Base-by-base conservation (phyloP, 2,113 vertebrate genomes). In the Phrynosoma platyrhinos region DNA sequence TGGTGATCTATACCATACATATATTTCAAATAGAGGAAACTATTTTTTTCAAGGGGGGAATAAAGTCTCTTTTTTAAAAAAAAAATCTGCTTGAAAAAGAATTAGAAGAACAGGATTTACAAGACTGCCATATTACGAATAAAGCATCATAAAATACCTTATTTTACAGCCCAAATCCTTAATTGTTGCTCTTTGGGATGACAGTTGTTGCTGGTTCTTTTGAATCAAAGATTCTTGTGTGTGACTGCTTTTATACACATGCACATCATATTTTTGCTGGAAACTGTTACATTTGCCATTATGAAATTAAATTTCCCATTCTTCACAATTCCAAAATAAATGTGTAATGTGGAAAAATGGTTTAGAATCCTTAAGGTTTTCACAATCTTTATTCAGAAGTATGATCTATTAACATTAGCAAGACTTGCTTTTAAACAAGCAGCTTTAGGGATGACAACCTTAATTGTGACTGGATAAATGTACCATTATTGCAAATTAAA, bases 161-260 rank as follows among this genome's bases (percentile, higher is more conserved):
- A 91, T 2, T 95, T 96, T 96, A 96, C 92, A 93, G 87, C 94
- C 94, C 92, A 83, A 94, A 94, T 94, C 93, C 92, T 96, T 97
- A 97, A 97, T 96, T 96, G 96, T 95, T 95, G 94, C 95, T 96
- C 95, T 96, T 94, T 94, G 95, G 95, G 95, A 96, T 95, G 95
- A 94, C 94, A 91, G 87, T 89, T 93, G 91, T 83, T 74, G 85
- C 88, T 89, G 91, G 84, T 93, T 90, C 80, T 90, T 94, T 92
- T 95, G 92, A 96, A 93, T 95, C 95, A 91, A 82, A 90, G 79
- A 42, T 81, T 36, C 25, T 71, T 74, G 14, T 71, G n/a, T 52
- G 53, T 69, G 53, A 30, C 69, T 87, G 25, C 25, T 68, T 77
- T 76, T 76, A 62, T 55, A 36, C 79, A 82, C 14, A 32, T 14